Evolutionary conservation across 2,888 invertebrate genomes (phyloP).

Genomic region (Hirtodrosophila histrioides): DNA sequence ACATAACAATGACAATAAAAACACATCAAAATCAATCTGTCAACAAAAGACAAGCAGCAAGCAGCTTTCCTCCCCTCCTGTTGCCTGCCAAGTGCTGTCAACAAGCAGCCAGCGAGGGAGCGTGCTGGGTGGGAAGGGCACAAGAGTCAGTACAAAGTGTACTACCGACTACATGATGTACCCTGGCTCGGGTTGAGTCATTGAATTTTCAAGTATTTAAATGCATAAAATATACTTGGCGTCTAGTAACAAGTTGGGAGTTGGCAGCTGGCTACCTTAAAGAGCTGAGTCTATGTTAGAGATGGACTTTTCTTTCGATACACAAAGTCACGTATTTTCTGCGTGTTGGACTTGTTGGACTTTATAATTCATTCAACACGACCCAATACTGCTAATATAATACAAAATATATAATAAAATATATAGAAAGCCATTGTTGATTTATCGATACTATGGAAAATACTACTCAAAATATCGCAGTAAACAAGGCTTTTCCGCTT

Average conservation of each 20-base stretch:
- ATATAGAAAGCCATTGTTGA: too few relatives aligned
- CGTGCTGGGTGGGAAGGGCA: background rate
- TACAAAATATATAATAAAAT: too few relatives aligned
- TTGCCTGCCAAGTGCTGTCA: slow-evolving; percentile 52
- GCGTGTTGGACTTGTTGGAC: too few relatives aligned
- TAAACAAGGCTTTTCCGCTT: too few relatives aligned
- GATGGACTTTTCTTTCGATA: too few relatives aligned
- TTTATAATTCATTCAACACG: too few relatives aligned
- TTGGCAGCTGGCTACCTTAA: background rate
- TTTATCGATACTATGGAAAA: too few relatives aligned
- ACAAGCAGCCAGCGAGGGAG: slow-evolving; percentile 14
- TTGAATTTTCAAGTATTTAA: slow-evolving; percentile 71
- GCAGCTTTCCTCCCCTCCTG: slow-evolving; percentile 8
- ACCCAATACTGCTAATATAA: too few relatives aligned
- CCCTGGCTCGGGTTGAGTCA: slow-evolving; percentile 18
- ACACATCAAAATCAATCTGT: slow-evolving; percentile 79
- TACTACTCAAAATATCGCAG: too few relatives aligned
- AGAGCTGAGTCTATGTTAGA: slow-evolving; percentile 6
- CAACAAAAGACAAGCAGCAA: slow-evolving; percentile 58
- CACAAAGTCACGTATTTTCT: too few relatives aligned
- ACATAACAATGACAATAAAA: slow-evolving; percentile 74
- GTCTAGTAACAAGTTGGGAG: slow-evolving; percentile 27
- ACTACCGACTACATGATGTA: slow-evolving; percentile 8
- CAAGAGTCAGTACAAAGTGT: slow-evolving; percentile 20
- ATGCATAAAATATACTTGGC: slow-evolving; percentile 49